Evolutionary conservation across 1,140 invertebrate genomes (phyloP).

Genomic region (Mylabris phalerata): DNA sequence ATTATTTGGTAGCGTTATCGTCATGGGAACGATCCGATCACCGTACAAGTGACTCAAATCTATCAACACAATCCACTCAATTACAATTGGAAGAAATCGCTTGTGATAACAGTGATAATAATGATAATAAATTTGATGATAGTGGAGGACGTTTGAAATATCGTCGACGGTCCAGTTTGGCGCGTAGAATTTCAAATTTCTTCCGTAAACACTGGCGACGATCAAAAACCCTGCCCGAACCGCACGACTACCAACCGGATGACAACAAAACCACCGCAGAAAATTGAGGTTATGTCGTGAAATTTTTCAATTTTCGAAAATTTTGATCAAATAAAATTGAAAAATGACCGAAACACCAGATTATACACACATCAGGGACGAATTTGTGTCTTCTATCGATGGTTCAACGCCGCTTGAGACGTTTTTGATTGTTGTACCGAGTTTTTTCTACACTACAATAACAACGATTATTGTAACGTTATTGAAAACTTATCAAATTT

Average conservation of each 20-base stretch:
- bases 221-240: slow-evolving; percentile 6
- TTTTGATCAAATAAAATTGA: not conserved
- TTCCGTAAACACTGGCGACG: slow-evolving; percentile 23
- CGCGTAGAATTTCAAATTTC: slow-evolving; percentile 31
- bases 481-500: not conserved
- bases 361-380: not conserved
- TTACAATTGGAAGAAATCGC: not conserved
- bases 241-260: not conserved
- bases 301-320: not conserved
- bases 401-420: slow-evolving; percentile 46
- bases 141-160: not conserved
- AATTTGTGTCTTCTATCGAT: slow-evolving; percentile 42
- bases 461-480: slow-evolving; percentile 17
- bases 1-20: slow-evolving; percentile 37
- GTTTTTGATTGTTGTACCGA: slow-evolving; percentile 44
- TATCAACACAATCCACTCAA: not conserved
- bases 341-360: not conserved
- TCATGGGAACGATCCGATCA: slow-evolving; percentile 33
- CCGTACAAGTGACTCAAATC: slow-evolving; percentile 5
- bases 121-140: too few relatives aligned
- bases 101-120: not conserved
- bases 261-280: not conserved
- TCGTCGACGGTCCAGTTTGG: slow-evolving; percentile 20
- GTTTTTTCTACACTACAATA: slow-evolving; percentile 35
- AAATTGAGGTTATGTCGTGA: not conserved